Evolutionary conservation across 92 coral and sea anemone genomes (phyloP).

Genomic region (Virgularia gustaviana): DNA sequence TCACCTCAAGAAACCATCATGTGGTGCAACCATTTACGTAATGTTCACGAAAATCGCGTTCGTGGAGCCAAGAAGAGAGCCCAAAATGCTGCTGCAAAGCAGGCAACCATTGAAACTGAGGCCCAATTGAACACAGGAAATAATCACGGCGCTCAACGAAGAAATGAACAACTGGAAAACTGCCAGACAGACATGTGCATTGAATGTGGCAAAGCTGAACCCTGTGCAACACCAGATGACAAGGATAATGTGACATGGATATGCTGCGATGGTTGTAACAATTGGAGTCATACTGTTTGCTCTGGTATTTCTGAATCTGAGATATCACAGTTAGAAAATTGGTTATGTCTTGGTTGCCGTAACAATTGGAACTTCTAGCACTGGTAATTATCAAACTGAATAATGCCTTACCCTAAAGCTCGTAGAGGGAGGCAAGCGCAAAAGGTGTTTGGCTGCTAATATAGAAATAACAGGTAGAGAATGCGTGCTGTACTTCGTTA

Average conservation of each 20-base stretch:
- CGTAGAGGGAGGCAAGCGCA: no score
- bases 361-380: slow-evolving; percentile 9
- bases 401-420: no score
- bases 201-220: slow-evolving; percentile 33
- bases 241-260: slow-evolving; percentile 21
- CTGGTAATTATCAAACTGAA: no score
- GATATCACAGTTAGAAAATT: slow-evolving; percentile 13
- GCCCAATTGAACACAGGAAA: not conserved
- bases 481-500: no score
- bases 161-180: not conserved
- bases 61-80: slow-evolving; percentile 32
- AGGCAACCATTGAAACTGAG: not conserved
- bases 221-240: not conserved
- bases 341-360: slow-evolving; percentile 32
- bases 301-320: slow-evolving; percentile 18
- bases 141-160: not conserved
- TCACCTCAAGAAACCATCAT: slow-evolving; percentile 33
- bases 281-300: slow-evolving; percentile 38
- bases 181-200: slow-evolving; percentile 24
- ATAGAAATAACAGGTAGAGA: no score
- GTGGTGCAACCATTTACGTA: slow-evolving; percentile 47
- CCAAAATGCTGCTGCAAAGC: slow-evolving; percentile 21
- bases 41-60: slow-evolving; percentile 43
- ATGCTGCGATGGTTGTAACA: slow-evolving; percentile 42
- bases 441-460: no score